Base-by-base conservation (phyloP, 1,140 invertebrate species). In the Drosophila bifasciata region DNA sequence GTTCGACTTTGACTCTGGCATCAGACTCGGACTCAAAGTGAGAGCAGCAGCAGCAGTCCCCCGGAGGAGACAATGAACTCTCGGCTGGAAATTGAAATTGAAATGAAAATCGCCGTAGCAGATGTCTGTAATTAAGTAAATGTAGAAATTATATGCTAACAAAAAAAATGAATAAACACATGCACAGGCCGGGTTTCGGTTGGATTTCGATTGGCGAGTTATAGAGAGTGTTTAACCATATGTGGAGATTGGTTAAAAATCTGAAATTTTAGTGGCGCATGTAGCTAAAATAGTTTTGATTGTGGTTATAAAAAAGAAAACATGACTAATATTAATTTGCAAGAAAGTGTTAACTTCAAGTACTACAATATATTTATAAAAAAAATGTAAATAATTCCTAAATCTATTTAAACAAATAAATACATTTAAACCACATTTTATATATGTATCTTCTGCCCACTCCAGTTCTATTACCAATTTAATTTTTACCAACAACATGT, bases 21-120 rank as follows among this genome's bases (percentile, higher is more conserved):
- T 61, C 19, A n/a, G n/a, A n/a, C n/a, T n/a, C n/a, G n/a, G 44
- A 1, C 44, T 45, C 57, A 49, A 75, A 79, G 78, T 81, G 78
- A 81, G 78, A 81, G 78, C 75, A 70, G 66, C n/a, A n/a, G n/a
- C n/a, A n/a, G n/a, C n/a, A n/a, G n/a, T n/a, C n/a, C n/a, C n/a
- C 39, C 21, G 13, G 59, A 45, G 63, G 74, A 86, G 81, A 86
- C 81, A 86, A 77, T 86, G 81, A 86, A 86, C 81, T 88, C 75
- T 88, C 75, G 67, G 66, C 73, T 57, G 61, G 40, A 74, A 58
- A 67, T 57, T 51, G 76, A 85, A 85, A 81, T 86, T 67, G 66
- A 86, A 86, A 86, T 86, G 71, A 63, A 86, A 80, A 48, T 45
- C 60, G 60, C 69, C 64, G 51, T 49, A 45, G 60, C 46, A 76